Evolutionary conservation across 2,888 invertebrate genomes (phyloP).

Genomic region (Melinaea menophilus): DNA sequence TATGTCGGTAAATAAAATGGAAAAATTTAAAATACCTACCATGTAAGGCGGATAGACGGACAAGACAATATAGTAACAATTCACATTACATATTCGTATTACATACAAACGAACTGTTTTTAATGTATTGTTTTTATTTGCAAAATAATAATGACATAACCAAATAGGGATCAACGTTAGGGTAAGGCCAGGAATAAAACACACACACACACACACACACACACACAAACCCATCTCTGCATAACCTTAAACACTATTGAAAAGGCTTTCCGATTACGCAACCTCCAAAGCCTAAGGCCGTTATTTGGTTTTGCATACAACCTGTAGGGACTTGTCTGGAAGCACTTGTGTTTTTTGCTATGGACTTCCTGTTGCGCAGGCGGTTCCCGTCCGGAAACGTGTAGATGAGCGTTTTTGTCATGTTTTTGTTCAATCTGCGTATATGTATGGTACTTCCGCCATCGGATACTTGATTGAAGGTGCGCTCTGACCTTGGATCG

Average conservation of each 20-base stretch:
- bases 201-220: too few relatives aligned
- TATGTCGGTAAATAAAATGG: too few relatives aligned
- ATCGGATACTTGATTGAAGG: constrained; percentile 56
- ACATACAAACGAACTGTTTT: too few relatives aligned
- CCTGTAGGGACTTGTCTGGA: constrained; percentile 42
- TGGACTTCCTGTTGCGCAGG: constrained; percentile 49
- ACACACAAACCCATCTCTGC: background rate
- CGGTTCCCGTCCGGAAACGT: constrained; percentile 69
- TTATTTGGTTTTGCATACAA: constrained; percentile 36
- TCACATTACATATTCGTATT: too few relatives aligned
- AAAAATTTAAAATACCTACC: too few relatives aligned
- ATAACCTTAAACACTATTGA: background rate
- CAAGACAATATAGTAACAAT: too few relatives aligned
- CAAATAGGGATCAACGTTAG: too few relatives aligned
- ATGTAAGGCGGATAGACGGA: too few relatives aligned
- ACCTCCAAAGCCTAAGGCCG: constrained; percentile 9
- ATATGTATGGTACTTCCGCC: constrained; percentile 55
- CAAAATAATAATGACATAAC: too few relatives aligned
- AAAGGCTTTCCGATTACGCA: background rate
- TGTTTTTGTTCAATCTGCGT: constrained; percentile 51
- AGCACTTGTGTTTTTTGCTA: constrained; percentile 52
- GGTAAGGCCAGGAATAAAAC: too few relatives aligned
- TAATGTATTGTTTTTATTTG: too few relatives aligned
- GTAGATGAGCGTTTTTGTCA: constrained; percentile 61
- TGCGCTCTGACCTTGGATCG: constrained; percentile 69